Evolutionary conservation across 1,140 invertebrate species (phyloP), one percentile per base, ranked within the genome.

Genomic region (Sminthurides bifidus): DNA sequence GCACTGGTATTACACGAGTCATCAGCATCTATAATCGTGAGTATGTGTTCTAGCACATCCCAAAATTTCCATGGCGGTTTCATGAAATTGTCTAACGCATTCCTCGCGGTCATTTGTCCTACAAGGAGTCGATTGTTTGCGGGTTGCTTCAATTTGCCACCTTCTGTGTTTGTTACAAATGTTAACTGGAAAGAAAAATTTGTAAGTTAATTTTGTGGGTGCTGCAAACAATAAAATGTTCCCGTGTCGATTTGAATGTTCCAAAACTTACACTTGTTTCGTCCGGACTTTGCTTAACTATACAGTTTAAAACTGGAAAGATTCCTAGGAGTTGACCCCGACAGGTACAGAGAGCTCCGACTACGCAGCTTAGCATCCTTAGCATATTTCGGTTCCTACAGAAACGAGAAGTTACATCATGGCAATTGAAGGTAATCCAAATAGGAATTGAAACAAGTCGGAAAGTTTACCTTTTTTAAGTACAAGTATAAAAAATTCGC

Each of bases 11-110:
- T 73, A 65, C 78, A 77, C 59, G 82, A 78, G 33, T 92, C 80
- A 3, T 90, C 88, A 48, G 82, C 76, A 5, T 83, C 75, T 30
- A 89, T 82, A 6, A 95, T 79, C 63, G 86, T 82, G 26, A 95
- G 71, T 15, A 96, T 70, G 43, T 81, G 76, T 35, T 91, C 84
- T 0, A 94, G 70, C 2, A 93, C 84, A 67, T 92, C 87, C 58
- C 83, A 79, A 66, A 93, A 85, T 3, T 80, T 81, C 87, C 90
- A 26, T 30, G 24, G 5, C 15, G 54, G 24, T 49, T 56, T 35
- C 14, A 54, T 19, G 54, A 56, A 49, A 52, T 52, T 33, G 4
- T 63, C 60, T 3, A 41, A 23, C n/a, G 46, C 55, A 46, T 58
- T 59, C 43, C 60, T 6, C 4, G 44, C 31, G 14, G 60, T 26